Evolutionary conservation across 2,888 invertebrate species (phyloP).

Genomic region (Tyria jacobaeae): DNA sequence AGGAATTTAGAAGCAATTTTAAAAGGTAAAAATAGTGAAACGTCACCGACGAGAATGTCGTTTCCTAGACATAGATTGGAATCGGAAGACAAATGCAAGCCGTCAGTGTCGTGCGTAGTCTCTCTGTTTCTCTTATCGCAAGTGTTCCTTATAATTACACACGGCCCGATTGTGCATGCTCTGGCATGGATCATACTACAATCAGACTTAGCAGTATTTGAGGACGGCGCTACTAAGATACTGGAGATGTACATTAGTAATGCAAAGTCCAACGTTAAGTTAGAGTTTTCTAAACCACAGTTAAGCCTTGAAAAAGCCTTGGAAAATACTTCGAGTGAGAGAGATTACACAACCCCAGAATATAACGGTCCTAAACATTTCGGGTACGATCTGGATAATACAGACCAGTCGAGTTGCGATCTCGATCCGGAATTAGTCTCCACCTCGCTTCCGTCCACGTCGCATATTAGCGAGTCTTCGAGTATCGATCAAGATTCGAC

Average conservation of each 20-base stretch:
- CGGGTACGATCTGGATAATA: conserved; percentile 64
- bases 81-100: conserved; percentile 87
- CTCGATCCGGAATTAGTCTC: conserved; percentile 83
- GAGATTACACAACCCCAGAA: conserved; percentile 81
- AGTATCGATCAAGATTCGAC: conserved; percentile 82
- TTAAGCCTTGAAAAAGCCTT: conserved; percentile 92
- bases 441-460: conserved; percentile 82
- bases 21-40: conserved; percentile 85
- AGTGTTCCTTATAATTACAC: conserved; percentile 97
- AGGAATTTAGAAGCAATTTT: conserved; percentile 89
- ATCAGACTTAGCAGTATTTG: conserved; percentile 91
- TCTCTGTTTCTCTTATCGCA: conserved; percentile 96
- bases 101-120: conserved; percentile 95
- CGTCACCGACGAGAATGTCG: conserved; percentile 75
- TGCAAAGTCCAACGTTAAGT: conserved; percentile 85
- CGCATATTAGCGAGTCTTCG: conserved; percentile 82
- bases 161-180: conserved; percentile 95
- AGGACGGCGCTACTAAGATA: conserved; percentile 89
- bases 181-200: conserved; percentile 96
- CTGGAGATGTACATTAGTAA: conserved; percentile 88
- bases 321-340: conserved; percentile 79
- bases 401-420: conserved; percentile 83
- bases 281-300: conserved; percentile 90
- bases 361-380: conserved; percentile 73
- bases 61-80: conserved; percentile 74